Evolutionary conservation across 1,140 invertebrate species (phyloP).

Genomic region (Drosophila grimshawi): DNA sequence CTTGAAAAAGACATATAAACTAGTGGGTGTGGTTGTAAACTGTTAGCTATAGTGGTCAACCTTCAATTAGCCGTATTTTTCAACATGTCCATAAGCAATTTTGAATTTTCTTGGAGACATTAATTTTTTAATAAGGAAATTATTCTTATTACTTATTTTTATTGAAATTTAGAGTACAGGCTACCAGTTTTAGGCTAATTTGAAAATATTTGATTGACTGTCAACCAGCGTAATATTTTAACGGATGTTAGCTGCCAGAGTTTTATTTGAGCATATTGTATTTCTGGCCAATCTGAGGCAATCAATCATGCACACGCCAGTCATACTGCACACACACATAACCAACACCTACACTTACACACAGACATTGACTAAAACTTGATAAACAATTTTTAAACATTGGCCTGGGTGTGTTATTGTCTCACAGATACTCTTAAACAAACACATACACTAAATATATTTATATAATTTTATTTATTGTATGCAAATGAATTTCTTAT

Average conservation of each 20-base stretch:
- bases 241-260: constrained; percentile 9
- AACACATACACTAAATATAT: not conserved
- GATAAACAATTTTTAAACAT: constrained; percentile 25
- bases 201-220: constrained; percentile 15
- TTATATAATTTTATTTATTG: constrained; percentile 8
- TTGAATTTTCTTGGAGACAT: not conserved
- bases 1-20: not conserved
- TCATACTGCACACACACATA: constrained; percentile 24
- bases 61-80: too few relatives aligned
- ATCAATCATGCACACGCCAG: constrained; percentile 63
- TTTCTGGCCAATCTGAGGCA: constrained; percentile 65
- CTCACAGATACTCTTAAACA: constrained; percentile 1
- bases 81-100: too few relatives aligned
- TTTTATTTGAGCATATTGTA: constrained; percentile 42
- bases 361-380: constrained; percentile 9
- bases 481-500: constrained; percentile 2
- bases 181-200: constrained; percentile 14
- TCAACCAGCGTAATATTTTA: constrained; percentile 16
- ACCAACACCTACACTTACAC: constrained; percentile 13
- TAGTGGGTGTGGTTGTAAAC: not conserved
- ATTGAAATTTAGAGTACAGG: too few relatives aligned
- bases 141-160: too few relatives aligned
- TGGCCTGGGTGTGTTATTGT: constrained; percentile 19
- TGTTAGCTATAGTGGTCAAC: not conserved
- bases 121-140: constrained; percentile 8